Percentiles rank a stretch among this genome's conserved stretches.
Conservation (phyloP, 2,797 vertebrate genomes). For the Ambastaia sidthimunki region DNA sequence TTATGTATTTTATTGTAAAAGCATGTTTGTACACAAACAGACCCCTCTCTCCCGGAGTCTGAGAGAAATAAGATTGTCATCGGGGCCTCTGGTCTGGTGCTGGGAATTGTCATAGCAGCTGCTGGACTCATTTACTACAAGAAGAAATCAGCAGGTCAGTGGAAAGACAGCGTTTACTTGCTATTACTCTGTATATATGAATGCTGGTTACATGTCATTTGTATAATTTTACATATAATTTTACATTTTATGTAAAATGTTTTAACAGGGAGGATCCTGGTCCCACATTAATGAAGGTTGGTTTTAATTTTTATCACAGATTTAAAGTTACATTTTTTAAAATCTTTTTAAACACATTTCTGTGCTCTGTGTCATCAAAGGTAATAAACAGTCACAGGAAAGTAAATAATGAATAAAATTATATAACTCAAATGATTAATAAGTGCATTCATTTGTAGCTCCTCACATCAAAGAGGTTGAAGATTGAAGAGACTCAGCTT, state of each 20-base stretch:
- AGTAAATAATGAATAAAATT: background rate
- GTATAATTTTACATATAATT: background rate
- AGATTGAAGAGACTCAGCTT: background rate
- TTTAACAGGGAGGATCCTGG: slow-evolving; percentile 32
- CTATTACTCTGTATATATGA: background rate
- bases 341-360: background rate
- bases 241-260: background rate
- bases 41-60: slow-evolving; percentile 63
- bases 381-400: background rate
- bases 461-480: too few species aligned
- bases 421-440: background rate
- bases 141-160: slow-evolving; percentile 61
- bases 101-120: slow-evolving; percentile 69
- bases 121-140: slow-evolving; percentile 72
- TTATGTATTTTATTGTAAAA: background rate
- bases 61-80: slow-evolving; percentile 68
- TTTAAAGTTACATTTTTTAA: too few species aligned
- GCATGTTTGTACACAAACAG: slow-evolving; percentile 50
- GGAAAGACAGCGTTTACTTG: background rate
- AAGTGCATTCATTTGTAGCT: background rate
- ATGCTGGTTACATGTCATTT: background rate
- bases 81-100: slow-evolving; percentile 68
- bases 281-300: slow-evolving; percentile 11
- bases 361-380: background rate
- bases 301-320: background rate